phyloP scores from a whole-genome alignment of 2,113 vertebrate species.

The Malurus elegans region DNA sequence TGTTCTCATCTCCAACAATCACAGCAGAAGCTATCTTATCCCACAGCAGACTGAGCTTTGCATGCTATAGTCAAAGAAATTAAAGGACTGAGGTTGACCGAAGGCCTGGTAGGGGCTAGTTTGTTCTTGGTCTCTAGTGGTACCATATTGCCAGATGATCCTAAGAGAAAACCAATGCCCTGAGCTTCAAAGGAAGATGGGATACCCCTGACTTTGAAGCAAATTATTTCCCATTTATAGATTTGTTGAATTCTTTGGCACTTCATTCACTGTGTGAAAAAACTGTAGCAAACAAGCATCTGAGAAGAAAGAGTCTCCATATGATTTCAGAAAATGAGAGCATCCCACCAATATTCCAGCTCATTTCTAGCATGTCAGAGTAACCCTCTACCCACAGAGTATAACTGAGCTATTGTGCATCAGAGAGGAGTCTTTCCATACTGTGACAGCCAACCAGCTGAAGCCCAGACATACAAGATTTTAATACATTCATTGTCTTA shows the following conservation, averaged over 20 bases:
- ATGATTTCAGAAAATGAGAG: neutral
- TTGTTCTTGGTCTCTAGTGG: neutral
- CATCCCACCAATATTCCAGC: neutral
- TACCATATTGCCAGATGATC: neutral
- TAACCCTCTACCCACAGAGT: neutral
- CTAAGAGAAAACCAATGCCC: neutral
- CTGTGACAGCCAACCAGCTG: neutral
- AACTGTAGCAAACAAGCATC: neutral
- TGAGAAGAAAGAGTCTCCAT: neutral
- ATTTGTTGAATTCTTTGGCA: neutral
- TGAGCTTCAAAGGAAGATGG: neutral
- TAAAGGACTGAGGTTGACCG: neutral
- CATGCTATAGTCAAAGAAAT: neutral
- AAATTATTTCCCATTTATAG: neutral
- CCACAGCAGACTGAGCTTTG: neutral
- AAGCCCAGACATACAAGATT: neutral
- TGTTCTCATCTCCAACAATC: neutral
- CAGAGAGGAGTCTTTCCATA: neutral
- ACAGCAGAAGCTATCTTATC: neutral
- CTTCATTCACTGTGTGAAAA: neutral
- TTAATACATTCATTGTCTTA: constrained; percentile 10
- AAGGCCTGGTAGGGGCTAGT: neutral
- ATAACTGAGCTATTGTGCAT: neutral
- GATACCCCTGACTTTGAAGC: neutral
- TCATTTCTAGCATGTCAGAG: neutral